Percentiles rank a stretch among this genome's conserved stretches.
These are phyloP conservation scores for Coptotermes formosanus DNA, from an alignment of 1,140 invertebrate genomes.

Conservation along the genomic window DNA sequence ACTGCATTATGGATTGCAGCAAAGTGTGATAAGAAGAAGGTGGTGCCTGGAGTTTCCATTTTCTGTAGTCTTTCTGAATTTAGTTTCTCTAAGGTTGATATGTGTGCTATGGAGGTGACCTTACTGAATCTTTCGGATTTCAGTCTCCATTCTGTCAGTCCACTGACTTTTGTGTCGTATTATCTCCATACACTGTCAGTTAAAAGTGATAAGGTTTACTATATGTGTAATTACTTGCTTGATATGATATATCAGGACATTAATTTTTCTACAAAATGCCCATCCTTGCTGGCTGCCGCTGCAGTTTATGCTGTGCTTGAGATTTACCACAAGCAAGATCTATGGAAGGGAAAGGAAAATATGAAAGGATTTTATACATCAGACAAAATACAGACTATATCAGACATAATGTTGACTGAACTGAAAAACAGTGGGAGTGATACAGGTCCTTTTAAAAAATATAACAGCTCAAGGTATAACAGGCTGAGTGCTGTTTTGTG, in stretches of 20 bases:
- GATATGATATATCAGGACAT: background rate
- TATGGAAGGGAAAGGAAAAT: background rate
- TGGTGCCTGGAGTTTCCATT: background rate
- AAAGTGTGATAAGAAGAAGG: background rate
- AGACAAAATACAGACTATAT: background rate
- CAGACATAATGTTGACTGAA: background rate
- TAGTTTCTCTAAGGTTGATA: background rate
- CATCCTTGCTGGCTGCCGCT: background rate
- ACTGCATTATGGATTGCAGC: background rate
- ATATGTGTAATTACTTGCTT: constrained; percentile 8
- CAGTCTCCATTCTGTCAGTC: background rate
- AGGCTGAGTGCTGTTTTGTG: background rate
- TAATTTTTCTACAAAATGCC: background rate
- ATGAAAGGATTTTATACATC: background rate
- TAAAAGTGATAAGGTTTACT: background rate
- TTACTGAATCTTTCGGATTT: background rate
- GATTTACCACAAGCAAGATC: background rate
- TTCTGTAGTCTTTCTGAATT: background rate
- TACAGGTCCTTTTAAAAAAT: background rate
- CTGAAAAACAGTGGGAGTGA: background rate
- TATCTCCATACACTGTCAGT: background rate
- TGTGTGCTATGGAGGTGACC: background rate
- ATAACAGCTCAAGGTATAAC: constrained; percentile 5
- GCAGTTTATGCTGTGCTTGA: background rate
- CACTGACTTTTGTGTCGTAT: background rate